These are phyloP conservation scores for Pasiphila rectangulata DNA, from an alignment of 2,888 invertebrate species.

Conservation along the genomic window DNA sequence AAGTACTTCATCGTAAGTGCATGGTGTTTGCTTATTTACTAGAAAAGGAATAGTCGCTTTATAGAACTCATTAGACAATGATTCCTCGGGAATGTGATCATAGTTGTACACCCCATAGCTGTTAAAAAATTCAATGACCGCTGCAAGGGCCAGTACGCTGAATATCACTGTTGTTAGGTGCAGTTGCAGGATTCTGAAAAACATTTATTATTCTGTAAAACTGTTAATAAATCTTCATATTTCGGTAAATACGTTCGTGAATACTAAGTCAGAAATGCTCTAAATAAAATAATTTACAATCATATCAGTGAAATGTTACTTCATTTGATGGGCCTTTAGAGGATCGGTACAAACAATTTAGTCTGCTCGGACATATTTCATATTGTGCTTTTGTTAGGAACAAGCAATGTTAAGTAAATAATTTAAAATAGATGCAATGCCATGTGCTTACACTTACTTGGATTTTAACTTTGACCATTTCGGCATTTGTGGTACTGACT, in stretches of 20 bases:
- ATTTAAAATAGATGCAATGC: too few species aligned
- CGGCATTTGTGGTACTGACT: constrained; percentile 44
- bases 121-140: constrained; percentile 46
- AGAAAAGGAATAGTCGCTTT: constrained; percentile 42
- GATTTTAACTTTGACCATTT: constrained; percentile 45
- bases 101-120: constrained; percentile 52
- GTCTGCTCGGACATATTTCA: background rate
- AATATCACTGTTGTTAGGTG: constrained; percentile 15
- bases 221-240: too few species aligned
- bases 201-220: too few species aligned
- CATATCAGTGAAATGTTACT: too few species aligned
- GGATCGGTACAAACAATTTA: too few species aligned
- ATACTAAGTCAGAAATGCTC: too few species aligned
- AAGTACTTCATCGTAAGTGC: constrained; percentile 57
- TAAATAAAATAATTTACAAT: too few species aligned
- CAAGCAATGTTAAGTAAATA: background rate
- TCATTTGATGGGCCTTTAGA: too few species aligned
- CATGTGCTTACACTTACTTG: too few species aligned
- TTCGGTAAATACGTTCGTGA: too few species aligned
- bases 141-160: constrained; percentile 39
- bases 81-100: constrained; percentile 43
- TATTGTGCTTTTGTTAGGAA: background rate
- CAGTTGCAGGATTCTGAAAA: constrained; percentile 45
- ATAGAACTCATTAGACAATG: constrained; percentile 44
- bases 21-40: constrained; percentile 44